Conservation (phyloP, 2,888 invertebrate species). For the Lycaena phlaeas region DNA sequence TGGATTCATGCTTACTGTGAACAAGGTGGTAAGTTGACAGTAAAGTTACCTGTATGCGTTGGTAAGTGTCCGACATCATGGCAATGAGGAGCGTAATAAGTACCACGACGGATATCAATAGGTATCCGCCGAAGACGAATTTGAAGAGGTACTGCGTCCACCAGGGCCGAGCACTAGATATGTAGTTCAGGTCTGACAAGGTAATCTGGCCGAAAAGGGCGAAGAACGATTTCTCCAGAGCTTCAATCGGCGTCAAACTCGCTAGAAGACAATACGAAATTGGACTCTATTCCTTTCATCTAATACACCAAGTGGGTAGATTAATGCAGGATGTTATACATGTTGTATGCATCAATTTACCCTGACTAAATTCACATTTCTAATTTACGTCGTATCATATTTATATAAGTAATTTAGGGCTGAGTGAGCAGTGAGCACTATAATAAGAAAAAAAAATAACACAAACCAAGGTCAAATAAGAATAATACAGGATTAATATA, state of each 20-base stretch:
- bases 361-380: slow-evolving; percentile 9
- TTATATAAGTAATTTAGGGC: too few relatives aligned
- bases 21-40: slow-evolving; percentile 51
- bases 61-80: slow-evolving; percentile 99
- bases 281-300: slow-evolving; percentile 37
- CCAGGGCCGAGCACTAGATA: slow-evolving; percentile 78
- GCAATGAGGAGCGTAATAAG: slow-evolving; percentile 99
- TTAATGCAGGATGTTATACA: slow-evolving; percentile 40
- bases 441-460: too few relatives aligned
- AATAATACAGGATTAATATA: too few relatives aligned
- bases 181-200: slow-evolving; percentile 86
- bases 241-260: slow-evolving; percentile 90
- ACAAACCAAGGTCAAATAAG: too few relatives aligned
- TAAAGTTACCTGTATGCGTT: slow-evolving; percentile 94
- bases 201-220: slow-evolving; percentile 97
- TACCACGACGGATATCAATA: slow-evolving; percentile 98
- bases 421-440: too few relatives aligned
- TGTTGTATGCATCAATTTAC: slow-evolving; percentile 11
- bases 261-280: slow-evolving; percentile 74
- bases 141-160: slow-evolving; percentile 92
- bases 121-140: slow-evolving; percentile 95
- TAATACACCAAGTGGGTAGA: slow-evolving; percentile 41
- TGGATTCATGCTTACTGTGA: slow-evolving; percentile 93
- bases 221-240: slow-evolving; percentile 98
- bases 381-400: slow-evolving; percentile 8